Conservation (phyloP, 1,140 invertebrate species). For the Mylabris phalerata region DNA sequence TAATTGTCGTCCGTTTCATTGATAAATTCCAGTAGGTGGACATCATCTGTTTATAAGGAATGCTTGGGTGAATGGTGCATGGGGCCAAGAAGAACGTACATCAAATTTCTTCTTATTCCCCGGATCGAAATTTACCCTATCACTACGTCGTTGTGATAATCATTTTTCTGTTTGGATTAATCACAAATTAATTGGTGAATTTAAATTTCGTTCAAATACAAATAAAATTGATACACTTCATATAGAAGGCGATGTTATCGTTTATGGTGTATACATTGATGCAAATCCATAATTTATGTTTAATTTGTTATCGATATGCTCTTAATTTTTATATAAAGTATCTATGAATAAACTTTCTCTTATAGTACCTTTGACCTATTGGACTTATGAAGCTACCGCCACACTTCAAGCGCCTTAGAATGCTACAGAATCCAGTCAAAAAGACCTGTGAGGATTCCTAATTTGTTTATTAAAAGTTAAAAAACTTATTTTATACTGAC, state of each 20-base stretch:
- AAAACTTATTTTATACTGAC: no score
- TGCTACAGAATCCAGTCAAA: no score
- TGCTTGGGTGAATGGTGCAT: conserved; percentile 44
- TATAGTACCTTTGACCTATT: no score
- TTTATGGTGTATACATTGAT: conserved; percentile 3
- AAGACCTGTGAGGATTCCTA: no score
- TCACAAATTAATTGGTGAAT: conserved; percentile 42
- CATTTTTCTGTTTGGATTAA: conserved; percentile 45
- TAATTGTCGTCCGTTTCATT: no score
- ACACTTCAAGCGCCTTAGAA: no score
- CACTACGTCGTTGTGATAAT: conserved; percentile 36
- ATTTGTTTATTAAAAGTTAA: no score
- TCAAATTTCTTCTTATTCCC: conserved; percentile 45
- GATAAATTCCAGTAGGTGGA: conserved; percentile 26
- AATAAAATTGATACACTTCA: conserved; percentile 43
- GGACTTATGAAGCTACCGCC: no score
- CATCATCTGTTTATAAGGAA: conserved; percentile 45
- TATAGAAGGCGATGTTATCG: conserved; percentile 44
- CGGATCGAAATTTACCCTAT: conserved; percentile 41
- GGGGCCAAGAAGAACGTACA: conserved; percentile 44
- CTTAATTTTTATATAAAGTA: no score
- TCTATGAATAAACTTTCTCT: no score
- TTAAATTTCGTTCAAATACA: conserved; percentile 35
- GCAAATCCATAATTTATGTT: no score
- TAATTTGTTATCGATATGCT: no score